phyloP scores from a whole-genome alignment of 2,113 vertebrate genomes.

The Brachionichthys hirsutus region DNA sequence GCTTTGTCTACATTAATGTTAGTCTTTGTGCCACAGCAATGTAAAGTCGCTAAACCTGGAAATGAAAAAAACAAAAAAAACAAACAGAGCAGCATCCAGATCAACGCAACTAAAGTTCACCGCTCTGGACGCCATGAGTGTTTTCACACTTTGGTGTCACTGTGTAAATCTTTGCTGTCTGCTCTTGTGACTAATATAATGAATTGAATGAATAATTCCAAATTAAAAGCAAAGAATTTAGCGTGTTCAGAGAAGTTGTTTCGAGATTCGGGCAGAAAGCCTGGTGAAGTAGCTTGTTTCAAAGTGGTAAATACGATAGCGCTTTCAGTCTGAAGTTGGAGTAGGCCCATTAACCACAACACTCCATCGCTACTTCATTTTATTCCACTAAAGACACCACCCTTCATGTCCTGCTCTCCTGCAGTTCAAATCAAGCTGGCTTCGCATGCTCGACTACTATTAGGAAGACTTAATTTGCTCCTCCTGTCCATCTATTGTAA shows the following conservation, averaged over 20 bases:
- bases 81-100: constrained; percentile 37
- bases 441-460: constrained; percentile 49
- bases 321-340: constrained; percentile 50
- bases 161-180: constrained; percentile 23
- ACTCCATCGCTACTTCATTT: constrained; percentile 68
- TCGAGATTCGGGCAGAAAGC: constrained; percentile 49
- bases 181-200: constrained; percentile 10
- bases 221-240: constrained; percentile 33
- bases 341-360: constrained; percentile 68
- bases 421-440: constrained; percentile 52
- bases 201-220: constrained; percentile 39
- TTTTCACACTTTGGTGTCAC: constrained; percentile 28
- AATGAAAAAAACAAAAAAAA: constrained; percentile 12
- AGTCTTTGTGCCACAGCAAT: constrained; percentile 63
- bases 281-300: constrained; percentile 48
- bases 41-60: constrained; percentile 64
- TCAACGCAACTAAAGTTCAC: constrained; percentile 25
- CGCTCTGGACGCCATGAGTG: constrained; percentile 3
- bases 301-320: constrained; percentile 58
- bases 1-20: constrained; percentile 77
- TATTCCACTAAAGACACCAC: constrained; percentile 56
- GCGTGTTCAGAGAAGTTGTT: constrained; percentile 39
- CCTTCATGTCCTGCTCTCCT: constrained; percentile 44
- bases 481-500: constrained; percentile 60
- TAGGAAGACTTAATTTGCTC: constrained; percentile 70